Conservation (phyloP, 1,140 invertebrate genomes). For the Drosophila paulistorum region DNA sequence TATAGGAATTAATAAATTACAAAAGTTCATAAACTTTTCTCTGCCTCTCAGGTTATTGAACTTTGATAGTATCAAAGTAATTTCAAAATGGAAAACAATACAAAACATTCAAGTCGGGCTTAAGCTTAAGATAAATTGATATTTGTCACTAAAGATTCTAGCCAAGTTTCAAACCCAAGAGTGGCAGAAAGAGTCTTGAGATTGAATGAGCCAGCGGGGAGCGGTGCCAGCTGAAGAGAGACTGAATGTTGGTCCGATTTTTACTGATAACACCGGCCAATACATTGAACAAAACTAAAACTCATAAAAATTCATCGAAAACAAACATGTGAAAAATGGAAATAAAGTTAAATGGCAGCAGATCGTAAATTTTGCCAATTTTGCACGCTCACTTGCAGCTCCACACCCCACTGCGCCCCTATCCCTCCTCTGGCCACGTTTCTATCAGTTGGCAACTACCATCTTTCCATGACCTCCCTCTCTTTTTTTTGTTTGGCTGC, state of each 20-base stretch:
- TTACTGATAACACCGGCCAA: conserved; percentile 7
- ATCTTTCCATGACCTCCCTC: not conserved
- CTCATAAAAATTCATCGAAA: conserved; percentile 53
- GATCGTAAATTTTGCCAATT: conserved; percentile 51
- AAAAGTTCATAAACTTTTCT: not conserved
- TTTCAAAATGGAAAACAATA: not conserved
- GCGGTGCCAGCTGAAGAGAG: not conserved
- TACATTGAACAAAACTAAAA: conserved; percentile 4
- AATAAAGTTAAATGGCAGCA: conserved; percentile 51
- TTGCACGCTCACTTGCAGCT: conserved; percentile 39
- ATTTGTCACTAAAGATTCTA: too few relatives aligned
- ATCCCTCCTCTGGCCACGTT: not conserved
- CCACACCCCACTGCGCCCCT: not conserved
- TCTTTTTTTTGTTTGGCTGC: not conserved
- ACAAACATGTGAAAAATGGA: conserved; percentile 32
- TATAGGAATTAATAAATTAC: not conserved
- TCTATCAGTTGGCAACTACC: not conserved
- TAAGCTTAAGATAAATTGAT: conserved; percentile 1
- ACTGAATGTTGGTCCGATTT: not conserved
- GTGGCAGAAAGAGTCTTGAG: too few relatives aligned
- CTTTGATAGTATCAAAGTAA: not conserved
- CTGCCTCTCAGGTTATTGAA: not conserved
- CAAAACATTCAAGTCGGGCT: not conserved
- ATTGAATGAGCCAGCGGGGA: too few relatives aligned
- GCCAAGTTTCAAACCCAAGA: not conserved